Base-by-base conservation (phyloP, 2,113 vertebrate species). In the Micromys minutus region DNA sequence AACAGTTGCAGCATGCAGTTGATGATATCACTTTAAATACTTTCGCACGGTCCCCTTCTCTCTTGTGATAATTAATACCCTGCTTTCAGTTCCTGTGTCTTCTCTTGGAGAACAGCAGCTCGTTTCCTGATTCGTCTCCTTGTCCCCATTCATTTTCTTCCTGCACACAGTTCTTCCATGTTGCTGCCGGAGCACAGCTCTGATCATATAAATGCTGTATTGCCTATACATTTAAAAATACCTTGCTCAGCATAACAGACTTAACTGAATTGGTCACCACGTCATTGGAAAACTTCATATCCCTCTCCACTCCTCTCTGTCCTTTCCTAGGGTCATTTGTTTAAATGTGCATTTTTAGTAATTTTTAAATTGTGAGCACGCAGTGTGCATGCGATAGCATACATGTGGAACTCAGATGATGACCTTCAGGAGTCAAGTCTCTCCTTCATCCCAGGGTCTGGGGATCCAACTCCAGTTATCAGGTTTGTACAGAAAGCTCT, bases 61-160 rank as follows among this genome's bases (percentile, higher is more conserved):
- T 47, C 50, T 94, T 89, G 24, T 45, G 94, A 55, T 77, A 61
- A 34, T 87, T 91, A 69, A 87, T 94, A 74, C 36, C 45, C 16
- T 95, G 74, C 19, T 90, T 96, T 96, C 69, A 85, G 63, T 87
- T 84, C 72, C 67, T 79, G 0, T 71, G 19, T 71, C 36, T 94
- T 91, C 74, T 93, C 80, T 24, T 47, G 22, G 63, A 45, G 85
- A 92, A 65, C 57, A 59, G 90, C 79, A 87, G 45, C 94, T 91
- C 92, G 34, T 52, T 81, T 97, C 29, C 59, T 59, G 52, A 90
- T 92, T 94, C 71, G 80, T 95, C 94, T 93, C 42, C 55, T 67
- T 91, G 29, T 36, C 10, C 77, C 61, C 87, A 91, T 63, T 95
- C 36, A 39, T 87, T 71, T 88, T 79, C 34, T 90, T 79, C 22